Percentiles rank a stretch among this genome's conserved stretches.
Evolutionary conservation across 2,113 vertebrate genomes (phyloP).

Genomic region (Monopterus albus): DNA sequence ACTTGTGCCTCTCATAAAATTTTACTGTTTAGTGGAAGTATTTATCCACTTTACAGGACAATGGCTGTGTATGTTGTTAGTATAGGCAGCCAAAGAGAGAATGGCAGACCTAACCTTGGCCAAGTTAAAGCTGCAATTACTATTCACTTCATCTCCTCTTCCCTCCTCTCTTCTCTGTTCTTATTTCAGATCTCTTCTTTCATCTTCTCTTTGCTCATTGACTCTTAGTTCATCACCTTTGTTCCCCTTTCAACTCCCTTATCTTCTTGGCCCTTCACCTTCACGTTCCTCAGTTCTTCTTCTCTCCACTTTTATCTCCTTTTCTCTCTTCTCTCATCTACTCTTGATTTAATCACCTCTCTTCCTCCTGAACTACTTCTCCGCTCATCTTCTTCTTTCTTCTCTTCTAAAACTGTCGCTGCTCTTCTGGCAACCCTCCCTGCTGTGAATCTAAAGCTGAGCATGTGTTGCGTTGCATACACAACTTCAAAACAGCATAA

Average conservation of each 20-base stretch:
- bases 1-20: background rate
- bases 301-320: constrained; percentile 18
- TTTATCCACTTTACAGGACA: constrained; percentile 13
- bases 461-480: rapidly evolving
- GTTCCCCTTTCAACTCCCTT: constrained; percentile 22
- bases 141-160: constrained; percentile 50
- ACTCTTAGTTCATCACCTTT: constrained; percentile 29
- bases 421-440: background rate
- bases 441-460: background rate
- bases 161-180: constrained; percentile 17
- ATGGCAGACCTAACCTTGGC: constrained; percentile 34
- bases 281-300: background rate
- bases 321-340: background rate
- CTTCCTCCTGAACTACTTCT: background rate
- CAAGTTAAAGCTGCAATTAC: constrained; percentile 43
- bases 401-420: background rate
- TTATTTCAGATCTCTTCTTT: constrained; percentile 33
- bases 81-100: background rate
- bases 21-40: background rate
- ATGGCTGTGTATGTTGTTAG: constrained; percentile 6
- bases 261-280: constrained; percentile 18
- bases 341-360: background rate
- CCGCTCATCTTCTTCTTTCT: background rate
- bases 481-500: background rate
- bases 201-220: constrained; percentile 11